These are phyloP conservation scores for Psephotus haematonotus DNA, from an alignment of 2,113 vertebrate species.

Conservation along the genomic window DNA sequence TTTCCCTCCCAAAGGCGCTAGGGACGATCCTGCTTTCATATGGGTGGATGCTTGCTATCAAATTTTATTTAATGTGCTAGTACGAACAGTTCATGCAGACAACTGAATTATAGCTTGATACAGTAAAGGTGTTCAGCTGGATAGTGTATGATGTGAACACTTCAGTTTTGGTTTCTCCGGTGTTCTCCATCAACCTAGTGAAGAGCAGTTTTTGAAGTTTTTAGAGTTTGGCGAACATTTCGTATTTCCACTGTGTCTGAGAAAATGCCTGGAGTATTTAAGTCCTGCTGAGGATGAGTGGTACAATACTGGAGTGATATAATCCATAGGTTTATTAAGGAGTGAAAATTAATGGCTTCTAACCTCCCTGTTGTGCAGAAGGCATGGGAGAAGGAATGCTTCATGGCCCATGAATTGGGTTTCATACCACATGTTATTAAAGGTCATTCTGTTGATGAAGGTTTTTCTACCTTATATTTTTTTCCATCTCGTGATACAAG, in stretches of 20 bases:
- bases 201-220: not conserved
- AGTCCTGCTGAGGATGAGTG: not conserved
- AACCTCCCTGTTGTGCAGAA: not conserved
- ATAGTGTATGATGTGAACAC: not conserved
- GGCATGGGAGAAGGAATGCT: not conserved
- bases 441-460: not conserved
- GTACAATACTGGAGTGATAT: not conserved
- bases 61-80: not conserved
- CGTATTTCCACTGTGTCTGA: not conserved
- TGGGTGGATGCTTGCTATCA: not conserved
- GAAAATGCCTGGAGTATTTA: not conserved
- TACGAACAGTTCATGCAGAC: not conserved
- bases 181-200: not conserved
- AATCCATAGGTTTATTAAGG: not conserved
- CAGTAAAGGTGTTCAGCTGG: not conserved
- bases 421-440: not conserved
- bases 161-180: not conserved
- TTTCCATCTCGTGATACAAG: not conserved
- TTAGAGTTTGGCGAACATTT: not conserved
- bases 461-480: not conserved
- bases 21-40: not conserved
- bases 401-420: not conserved
- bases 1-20: not conserved
- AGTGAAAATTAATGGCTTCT: not conserved
- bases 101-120: not conserved